phyloP scores from a whole-genome alignment of 30 jellyfish, hydroid and myxozoan genomes.

The Turritopsis dohrnii region DNA sequence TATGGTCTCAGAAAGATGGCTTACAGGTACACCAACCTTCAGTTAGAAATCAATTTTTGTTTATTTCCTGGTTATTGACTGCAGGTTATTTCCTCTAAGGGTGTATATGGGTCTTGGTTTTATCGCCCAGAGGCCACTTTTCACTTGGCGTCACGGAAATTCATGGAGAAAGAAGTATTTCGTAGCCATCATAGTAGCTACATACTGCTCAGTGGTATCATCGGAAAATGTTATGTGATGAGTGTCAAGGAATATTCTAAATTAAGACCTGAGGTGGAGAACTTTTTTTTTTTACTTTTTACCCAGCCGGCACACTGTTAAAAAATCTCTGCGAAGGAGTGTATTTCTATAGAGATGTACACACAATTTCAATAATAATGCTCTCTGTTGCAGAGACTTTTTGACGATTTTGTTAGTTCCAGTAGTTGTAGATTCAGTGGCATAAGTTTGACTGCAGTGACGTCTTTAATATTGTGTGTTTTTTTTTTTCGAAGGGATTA shows the following conservation, averaged over 20 bases:
- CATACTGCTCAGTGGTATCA: conserved; percentile 45
- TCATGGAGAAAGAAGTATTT: conserved; percentile 79
- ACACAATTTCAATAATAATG: too few species aligned
- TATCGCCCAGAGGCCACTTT: conserved; percentile 94
- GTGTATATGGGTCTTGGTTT: conserved; percentile 93
- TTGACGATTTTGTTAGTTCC: neutral
- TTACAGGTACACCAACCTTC: conserved; percentile 34
- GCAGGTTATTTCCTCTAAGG: conserved; percentile 40
- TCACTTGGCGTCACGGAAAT: conserved; percentile 90
- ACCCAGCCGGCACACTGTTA: too few species aligned
- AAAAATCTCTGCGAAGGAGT: too few species aligned
- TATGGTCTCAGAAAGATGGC: conserved; percentile 78
- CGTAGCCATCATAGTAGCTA: conserved; percentile 82
- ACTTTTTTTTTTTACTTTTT: neutral
- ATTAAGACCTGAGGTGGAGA: conserved; percentile 68
- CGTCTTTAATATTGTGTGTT: neutral
- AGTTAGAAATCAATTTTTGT: neutral
- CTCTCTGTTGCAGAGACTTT: too few species aligned
- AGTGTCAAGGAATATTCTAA: conserved; percentile 69
- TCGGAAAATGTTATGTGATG: conserved; percentile 85
- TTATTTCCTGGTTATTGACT: neutral
- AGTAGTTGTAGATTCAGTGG: neutral
- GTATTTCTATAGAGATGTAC: too few species aligned
- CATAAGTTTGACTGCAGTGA: too few species aligned
- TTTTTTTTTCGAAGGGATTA: conserved; percentile 58